Percentiles rank a stretch among this genome's conserved stretches.
phyloP scores from a whole-genome alignment of 2,888 invertebrate genomes.

The Latheticus oryzae region DNA sequence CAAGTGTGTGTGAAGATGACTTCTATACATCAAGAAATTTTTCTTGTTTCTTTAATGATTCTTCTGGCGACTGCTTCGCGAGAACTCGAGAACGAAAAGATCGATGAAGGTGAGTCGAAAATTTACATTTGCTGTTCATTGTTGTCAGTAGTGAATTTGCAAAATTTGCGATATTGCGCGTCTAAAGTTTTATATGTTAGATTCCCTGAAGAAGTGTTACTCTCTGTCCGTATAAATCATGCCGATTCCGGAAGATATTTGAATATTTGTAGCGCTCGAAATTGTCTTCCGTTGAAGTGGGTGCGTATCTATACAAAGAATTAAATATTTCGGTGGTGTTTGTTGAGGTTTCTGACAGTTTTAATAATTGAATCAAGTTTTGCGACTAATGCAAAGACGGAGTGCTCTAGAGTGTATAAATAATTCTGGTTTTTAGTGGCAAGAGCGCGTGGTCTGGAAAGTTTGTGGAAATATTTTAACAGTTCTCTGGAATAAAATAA shows the following conservation, averaged over 20 bases:
- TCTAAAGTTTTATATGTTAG: constrained; percentile 29
- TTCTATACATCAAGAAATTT: constrained; percentile 34
- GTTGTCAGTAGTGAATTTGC: constrained; percentile 11
- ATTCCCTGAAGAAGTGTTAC: constrained; percentile 27
- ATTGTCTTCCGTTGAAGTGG: constrained; percentile 45
- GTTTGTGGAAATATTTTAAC: constrained; percentile 43
- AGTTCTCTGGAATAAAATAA: constrained; percentile 40
- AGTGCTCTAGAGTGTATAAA: constrained; percentile 45
- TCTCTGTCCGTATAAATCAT: constrained; percentile 43
- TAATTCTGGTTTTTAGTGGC: constrained; percentile 44
- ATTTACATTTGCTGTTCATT: background rate
- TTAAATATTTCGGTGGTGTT: too few relatives aligned
- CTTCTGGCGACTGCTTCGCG: constrained; percentile 46
- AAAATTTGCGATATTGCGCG: constrained; percentile 27
- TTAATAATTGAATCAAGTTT: constrained; percentile 52
- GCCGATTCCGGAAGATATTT: constrained; percentile 40
- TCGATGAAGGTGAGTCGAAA: constrained; percentile 57
- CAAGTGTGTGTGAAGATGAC: too few relatives aligned
- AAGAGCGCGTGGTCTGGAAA: constrained; percentile 30
- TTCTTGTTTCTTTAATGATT: constrained; percentile 43
- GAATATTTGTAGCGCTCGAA: constrained; percentile 48
- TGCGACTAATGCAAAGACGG: constrained; percentile 34
- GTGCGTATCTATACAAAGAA: constrained; percentile 39
- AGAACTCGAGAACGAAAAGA: constrained; percentile 54
- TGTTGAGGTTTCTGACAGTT: constrained; percentile 47